Evolutionary conservation across 2,888 invertebrate species (phyloP).

Genomic region (Nowickia ferox): DNA sequence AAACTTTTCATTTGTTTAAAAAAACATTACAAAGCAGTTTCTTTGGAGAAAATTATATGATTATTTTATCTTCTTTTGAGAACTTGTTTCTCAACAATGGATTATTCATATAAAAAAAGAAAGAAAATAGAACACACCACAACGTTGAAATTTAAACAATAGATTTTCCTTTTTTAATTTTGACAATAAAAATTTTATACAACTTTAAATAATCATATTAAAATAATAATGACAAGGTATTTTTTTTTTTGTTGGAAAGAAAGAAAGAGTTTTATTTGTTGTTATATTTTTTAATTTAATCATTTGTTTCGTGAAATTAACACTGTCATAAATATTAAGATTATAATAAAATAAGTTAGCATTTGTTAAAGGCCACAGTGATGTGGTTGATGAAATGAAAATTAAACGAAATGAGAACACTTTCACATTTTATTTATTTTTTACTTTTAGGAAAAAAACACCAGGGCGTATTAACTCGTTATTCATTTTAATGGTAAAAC

Average conservation of each 20-base stretch:
- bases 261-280: constrained; percentile 23
- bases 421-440: constrained; percentile 31
- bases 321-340: constrained; percentile 3
- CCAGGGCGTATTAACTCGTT: too few species aligned
- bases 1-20: not conserved
- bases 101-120: not conserved
- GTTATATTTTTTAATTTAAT: too few species aligned
- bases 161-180: not conserved
- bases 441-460: not conserved
- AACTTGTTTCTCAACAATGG: constrained; percentile 15
- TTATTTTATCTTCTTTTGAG: not conserved
- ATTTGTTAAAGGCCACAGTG: not conserved
- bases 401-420: constrained; percentile 43
- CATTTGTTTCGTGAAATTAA: not conserved
- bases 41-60: not conserved
- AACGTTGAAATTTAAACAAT: constrained; percentile 9
- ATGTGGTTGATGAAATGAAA: constrained; percentile 3
- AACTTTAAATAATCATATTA: constrained; percentile 21
- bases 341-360: not conserved
- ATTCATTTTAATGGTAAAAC: not conserved
- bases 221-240: not conserved
- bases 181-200: not conserved
- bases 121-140: not conserved
- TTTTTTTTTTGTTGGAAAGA: not conserved
- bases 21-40: not conserved